Evolutionary conservation across 2,797 vertebrate species (phyloP).

Genomic region (Amazonetta brasiliensis): DNA sequence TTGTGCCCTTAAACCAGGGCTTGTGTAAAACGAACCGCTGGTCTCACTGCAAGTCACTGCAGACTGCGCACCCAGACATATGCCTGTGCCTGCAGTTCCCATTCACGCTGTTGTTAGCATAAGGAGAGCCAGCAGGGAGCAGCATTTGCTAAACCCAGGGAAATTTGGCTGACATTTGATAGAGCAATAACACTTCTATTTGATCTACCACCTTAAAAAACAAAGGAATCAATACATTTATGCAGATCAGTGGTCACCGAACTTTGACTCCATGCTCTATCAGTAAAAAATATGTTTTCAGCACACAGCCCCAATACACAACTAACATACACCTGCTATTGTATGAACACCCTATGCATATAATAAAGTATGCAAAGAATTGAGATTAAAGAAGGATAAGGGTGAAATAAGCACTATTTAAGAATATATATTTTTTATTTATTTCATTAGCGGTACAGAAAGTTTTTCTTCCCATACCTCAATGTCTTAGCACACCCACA

Average conservation of each 20-base stretch:
- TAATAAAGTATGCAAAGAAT: not conserved
- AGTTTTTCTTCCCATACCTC: not conserved
- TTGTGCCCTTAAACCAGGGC: not conserved
- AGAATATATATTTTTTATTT: not conserved
- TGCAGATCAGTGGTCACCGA: not conserved
- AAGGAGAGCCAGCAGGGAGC: not conserved
- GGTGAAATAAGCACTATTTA: not conserved
- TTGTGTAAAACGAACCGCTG: not conserved
- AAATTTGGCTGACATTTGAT: not conserved
- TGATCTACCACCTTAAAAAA: not conserved
- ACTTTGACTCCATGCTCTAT: not conserved
- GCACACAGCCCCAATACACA: not conserved
- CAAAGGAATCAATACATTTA: not conserved
- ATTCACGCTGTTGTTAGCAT: not conserved
- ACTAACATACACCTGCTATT: not conserved
- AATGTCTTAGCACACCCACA: not conserved
- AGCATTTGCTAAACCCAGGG: not conserved
- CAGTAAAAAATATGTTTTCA: not conserved
- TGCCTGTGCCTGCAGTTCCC: accelerated
- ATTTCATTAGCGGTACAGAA: not conserved
- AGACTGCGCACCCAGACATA: not conserved
- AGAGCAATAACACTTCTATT: not conserved
- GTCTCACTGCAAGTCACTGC: not conserved
- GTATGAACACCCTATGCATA: not conserved
- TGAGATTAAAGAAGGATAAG: not conserved